Evolutionary conservation across 1,140 invertebrate species (phyloP), one percentile per base, ranked within the genome.

Genomic region (Dinothrombium tinctorium): DNA sequence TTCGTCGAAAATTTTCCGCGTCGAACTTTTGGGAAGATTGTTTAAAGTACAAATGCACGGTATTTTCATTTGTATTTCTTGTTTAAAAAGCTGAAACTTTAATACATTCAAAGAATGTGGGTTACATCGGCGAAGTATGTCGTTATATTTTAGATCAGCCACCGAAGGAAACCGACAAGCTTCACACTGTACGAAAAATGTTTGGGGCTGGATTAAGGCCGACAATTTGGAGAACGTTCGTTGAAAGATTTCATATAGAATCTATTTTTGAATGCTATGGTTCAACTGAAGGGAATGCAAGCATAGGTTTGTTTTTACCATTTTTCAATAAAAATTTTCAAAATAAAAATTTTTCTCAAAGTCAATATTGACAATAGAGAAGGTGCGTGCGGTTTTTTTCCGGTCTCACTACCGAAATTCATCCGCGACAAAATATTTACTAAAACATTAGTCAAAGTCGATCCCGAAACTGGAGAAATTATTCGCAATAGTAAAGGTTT

Each of bases 91-190:
- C n/a, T 15, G 32, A 8, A 15, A 35, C n/a, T n/a, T n/a, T n/a
- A n/a, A n/a, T n/a, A n/a, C n/a, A n/a, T n/a, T n/a, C n/a, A n/a
- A n/a, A n/a, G 72, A 14, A 87, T 82, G 59, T 95, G 5, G 74
- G 71, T 12, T 98, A 99, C 55, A 96, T 98, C 54, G 92, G 92
- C 12, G 92, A 99, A 65, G 92, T 96, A 68, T 95, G 87, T 56
- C 73, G 92, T 3, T 99, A 98, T 59, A 68, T 98, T 21, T 59
- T 98, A 42, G 77, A 82, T 15, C 79, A 84, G 38, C 74, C 79
- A 11, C 60, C 67, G 2, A 70, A 69, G 42, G 63, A 73, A 1
- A 67, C 74, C 39, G 87, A 96, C 53, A 73, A 61, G 12, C 63
- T 74, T 36, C 89, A 96, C 54, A 72, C 69, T 37, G 59, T 98